Base-by-base conservation (phyloP, 2,888 invertebrate species). In the Lottia gigantea region DNA sequence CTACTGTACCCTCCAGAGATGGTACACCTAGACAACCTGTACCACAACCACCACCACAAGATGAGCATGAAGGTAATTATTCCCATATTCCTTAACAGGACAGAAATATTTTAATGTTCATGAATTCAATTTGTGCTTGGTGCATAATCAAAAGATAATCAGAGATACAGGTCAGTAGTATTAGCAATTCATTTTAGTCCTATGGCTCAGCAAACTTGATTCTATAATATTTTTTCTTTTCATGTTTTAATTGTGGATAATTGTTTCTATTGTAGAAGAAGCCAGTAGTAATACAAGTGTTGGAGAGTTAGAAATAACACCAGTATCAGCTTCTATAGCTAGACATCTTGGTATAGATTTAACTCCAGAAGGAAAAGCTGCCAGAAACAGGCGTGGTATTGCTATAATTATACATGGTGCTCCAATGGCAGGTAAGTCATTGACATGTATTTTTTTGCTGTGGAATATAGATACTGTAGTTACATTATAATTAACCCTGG, bases 351-450 rank as follows among this genome's bases (percentile, higher is more conserved):
- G 88, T 40, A 88, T 89, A 70, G 88, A 89, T 78, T 80, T 89
- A 55, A 84, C 88, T 31, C 79, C 83, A 6, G 89, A 89, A 71
- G 88, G 88, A 23, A 85, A 86, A 75, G 88, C 88, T 64, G 88
- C 88, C 16, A 78, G 87, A 11, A 87, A 88, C 77, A 76, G 88
- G 64, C 77, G 88, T 45, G 89, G 89, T 16, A 83, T 89, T 46
- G 87, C 88, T n/a, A 68, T 88, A 65, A 84, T 89, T 71, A 84
- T 89, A 11, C 84, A 89, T 74, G 89, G 89, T 61, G 86, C 89
- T n/a, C 89, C 89, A 2, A 71, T 84, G 74, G 86, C 88, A 71
- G 89, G 89, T 85, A 71, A 69, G 76, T 72, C 16, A 47, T 68
- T 64, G 46, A 0, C 12, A 11, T 65, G n/a, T n/a, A n/a, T n/a